phyloP scores from a whole-genome alignment of 37 sponge, comb jelly and placozoan genomes.

The Mnemiopsis leidyi region DNA sequence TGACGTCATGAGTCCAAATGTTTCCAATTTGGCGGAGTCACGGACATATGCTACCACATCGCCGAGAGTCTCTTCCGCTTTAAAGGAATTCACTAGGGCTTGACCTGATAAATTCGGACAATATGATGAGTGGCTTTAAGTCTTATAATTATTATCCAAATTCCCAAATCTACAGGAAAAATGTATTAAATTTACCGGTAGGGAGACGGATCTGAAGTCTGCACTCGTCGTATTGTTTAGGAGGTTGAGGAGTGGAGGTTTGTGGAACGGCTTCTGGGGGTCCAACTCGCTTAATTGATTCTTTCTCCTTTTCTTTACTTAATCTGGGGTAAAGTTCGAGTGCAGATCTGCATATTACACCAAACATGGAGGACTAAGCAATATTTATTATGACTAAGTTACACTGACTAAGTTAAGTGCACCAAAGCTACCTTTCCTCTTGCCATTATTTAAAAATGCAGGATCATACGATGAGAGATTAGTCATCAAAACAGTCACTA shows the following conservation, averaged over 20 bases:
- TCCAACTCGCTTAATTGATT: not conserved
- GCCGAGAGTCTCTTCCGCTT: slow-evolving; percentile 42
- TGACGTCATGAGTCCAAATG: slow-evolving; percentile 22
- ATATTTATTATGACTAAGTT: no score
- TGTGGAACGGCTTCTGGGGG: not conserved
- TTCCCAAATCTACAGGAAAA: not conserved
- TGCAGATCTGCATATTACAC: no score
- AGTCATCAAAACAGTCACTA: no score
- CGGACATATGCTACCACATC: not conserved
- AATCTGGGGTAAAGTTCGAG: not conserved
- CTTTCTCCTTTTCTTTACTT: not conserved
- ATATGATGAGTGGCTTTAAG: not conserved
- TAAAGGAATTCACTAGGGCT: slow-evolving; percentile 13
- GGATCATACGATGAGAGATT: no score
- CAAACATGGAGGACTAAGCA: no score
- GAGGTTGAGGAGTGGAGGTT: not conserved
- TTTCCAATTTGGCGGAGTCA: not conserved
- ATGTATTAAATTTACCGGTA: not conserved
- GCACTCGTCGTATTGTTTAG: slow-evolving; percentile 17
- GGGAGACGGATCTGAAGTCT: slow-evolving; percentile 8
- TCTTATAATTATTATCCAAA: not conserved
- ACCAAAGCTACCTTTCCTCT: no score
- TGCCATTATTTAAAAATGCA: no score
- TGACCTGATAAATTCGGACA: not conserved
- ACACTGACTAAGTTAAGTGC: no score